Percentiles rank a stretch among this genome's conserved stretches.
phyloP scores from a whole-genome alignment of 1,140 invertebrate genomes.

The Argopecten irradians region DNA sequence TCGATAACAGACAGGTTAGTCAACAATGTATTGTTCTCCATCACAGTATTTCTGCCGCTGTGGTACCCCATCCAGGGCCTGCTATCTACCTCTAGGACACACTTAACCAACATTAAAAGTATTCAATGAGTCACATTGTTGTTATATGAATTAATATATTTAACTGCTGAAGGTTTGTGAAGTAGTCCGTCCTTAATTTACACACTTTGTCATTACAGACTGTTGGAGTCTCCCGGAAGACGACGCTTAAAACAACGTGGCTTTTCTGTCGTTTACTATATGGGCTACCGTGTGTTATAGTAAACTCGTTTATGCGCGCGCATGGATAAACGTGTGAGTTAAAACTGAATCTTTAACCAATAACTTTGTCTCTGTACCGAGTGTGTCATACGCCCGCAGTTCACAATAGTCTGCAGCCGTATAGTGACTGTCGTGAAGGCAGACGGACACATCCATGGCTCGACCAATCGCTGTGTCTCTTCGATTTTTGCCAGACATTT shows the following conservation, averaged over 20 bases:
- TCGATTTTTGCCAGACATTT: background rate
- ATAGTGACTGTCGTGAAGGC: background rate
- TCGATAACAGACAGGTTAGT: background rate
- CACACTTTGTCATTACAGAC: background rate
- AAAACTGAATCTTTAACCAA: background rate
- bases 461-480: background rate
- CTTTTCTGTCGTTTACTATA: background rate
- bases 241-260: background rate
- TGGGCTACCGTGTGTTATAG: slow-evolving; percentile 1
- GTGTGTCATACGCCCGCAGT: background rate
- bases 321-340: background rate
- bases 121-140: background rate
- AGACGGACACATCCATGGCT: background rate
- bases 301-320: background rate
- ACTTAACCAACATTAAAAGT: background rate
- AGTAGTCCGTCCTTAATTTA: background rate
- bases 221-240: background rate
- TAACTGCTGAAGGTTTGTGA: background rate
- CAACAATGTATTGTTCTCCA: background rate
- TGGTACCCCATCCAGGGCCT: background rate
- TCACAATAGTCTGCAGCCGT: background rate
- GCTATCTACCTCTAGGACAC: background rate
- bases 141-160: background rate
- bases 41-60: background rate
- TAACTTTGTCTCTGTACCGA: background rate